A percentile compares a stretch with the other conserved stretches of the same genome.
Evolutionary conservation across 2,113 vertebrate genomes (phyloP).

Genomic region (Marcusenius ussheri): DNA sequence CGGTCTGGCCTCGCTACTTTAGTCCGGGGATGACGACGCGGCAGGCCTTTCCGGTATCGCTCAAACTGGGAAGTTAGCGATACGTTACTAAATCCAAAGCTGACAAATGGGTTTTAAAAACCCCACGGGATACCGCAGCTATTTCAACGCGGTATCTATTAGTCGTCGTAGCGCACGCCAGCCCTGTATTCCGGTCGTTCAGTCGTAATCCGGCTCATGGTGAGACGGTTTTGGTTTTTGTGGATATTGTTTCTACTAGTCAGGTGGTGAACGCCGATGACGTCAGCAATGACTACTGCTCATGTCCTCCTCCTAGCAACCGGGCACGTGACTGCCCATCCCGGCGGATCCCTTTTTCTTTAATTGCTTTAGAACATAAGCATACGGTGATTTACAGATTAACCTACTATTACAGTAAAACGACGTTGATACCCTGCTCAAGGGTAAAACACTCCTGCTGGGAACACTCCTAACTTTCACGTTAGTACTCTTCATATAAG

Average conservation of each 20-base stretch:
- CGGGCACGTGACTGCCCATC: neutral
- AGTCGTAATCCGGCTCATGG: neutral
- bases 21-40: conserved; percentile 8
- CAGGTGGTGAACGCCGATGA: conserved; percentile 21
- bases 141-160: neutral
- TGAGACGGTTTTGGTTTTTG: neutral
- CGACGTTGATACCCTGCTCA: neutral
- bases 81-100: neutral
- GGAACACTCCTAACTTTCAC: neutral
- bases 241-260: conserved; percentile 19
- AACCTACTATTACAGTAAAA: neutral
- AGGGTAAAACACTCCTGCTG: neutral
- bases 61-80: conserved; percentile 5
- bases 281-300: conserved; percentile 4
- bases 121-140: neutral
- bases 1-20: conserved; percentile 6
- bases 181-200: neutral
- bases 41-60: conserved; percentile 20
- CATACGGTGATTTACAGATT: neutral
- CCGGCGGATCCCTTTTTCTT: neutral
- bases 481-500: neutral
- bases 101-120: neutral
- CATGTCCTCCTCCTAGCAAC: conserved; percentile 14
- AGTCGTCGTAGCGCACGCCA: neutral
- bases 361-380: neutral